phyloP scores from a whole-genome alignment of 2,113 vertebrate species.

The Toxotes chatareus region DNA sequence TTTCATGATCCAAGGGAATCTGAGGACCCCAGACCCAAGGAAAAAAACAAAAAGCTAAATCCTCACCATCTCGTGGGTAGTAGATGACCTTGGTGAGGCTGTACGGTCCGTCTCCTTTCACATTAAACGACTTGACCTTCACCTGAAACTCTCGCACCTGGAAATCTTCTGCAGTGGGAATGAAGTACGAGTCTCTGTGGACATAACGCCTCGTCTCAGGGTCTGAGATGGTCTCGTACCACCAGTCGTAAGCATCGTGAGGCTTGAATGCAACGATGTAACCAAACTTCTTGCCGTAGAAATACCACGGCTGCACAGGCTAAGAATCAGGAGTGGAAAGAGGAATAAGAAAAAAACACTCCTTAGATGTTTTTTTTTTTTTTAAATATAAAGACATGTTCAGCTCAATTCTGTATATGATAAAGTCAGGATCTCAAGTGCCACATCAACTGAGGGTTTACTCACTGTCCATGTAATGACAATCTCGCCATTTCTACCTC shows the following conservation, averaged over 20 bases:
- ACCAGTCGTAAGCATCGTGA: conserved; percentile 92
- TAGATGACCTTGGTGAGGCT: conserved; percentile 92
- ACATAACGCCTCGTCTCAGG: conserved; percentile 92
- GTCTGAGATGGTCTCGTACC: conserved; percentile 93
- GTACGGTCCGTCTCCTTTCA: conserved; percentile 94
- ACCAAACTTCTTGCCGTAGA: conserved; percentile 95
- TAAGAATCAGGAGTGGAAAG: conserved; percentile 53
- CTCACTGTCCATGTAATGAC: conserved; percentile 95
- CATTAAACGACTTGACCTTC: conserved; percentile 95
- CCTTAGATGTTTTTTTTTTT: background rate
- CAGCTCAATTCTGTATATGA: background rate
- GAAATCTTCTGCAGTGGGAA: conserved; percentile 77
- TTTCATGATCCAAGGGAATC: background rate
- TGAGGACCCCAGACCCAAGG: background rate
- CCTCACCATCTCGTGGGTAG: conserved; percentile 92
- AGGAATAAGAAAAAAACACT: background rate
- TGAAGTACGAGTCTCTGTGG: conserved; percentile 90
- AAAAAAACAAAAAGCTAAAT: background rate
- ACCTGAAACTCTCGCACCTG: conserved; percentile 92
- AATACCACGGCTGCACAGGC: conserved; percentile 94
- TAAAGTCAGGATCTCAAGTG: background rate
- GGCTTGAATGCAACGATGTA: conserved; percentile 95
- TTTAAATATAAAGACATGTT: background rate
- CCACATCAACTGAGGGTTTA: background rate
- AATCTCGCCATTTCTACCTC: conserved; percentile 92